These are phyloP conservation scores for Calosoma granatense DNA, from an alignment of 1,140 invertebrate genomes.

Conservation along the genomic window DNA sequence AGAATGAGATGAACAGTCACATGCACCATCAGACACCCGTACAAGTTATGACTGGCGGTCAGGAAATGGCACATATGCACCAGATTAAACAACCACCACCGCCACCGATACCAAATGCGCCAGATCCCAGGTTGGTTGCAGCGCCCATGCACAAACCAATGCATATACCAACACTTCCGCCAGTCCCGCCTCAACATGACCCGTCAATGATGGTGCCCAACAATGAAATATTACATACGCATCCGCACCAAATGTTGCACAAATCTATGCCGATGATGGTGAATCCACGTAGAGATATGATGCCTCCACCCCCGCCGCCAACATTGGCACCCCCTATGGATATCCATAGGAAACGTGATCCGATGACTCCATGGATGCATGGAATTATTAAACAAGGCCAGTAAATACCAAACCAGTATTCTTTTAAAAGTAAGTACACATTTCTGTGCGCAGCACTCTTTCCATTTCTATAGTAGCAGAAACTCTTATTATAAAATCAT, in stretches of 20 bases:
- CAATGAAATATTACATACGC: not conserved
- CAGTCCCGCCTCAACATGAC: constrained; percentile 5
- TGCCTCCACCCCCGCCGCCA: constrained; percentile 4
- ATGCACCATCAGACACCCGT: not conserved
- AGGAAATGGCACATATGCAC: not conserved
- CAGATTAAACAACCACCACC: not conserved
- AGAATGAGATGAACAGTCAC: not conserved
- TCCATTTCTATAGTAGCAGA: too few species aligned
- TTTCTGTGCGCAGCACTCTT: too few species aligned
- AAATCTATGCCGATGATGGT: constrained; percentile 16
- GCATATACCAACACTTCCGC: not conserved
- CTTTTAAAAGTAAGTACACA: not conserved
- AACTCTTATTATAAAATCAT: too few species aligned
- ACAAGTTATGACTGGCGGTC: not conserved
- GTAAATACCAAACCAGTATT: not conserved
- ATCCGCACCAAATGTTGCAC: not conserved
- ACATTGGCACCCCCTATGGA: constrained; percentile 6
- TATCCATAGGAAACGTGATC: constrained; percentile 10
- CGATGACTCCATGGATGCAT: constrained; percentile 11
- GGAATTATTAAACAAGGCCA: not conserved
- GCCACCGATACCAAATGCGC: not conserved
- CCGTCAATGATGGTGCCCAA: constrained; percentile 8
- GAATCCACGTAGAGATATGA: constrained; percentile 15
- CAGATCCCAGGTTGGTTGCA: not conserved
- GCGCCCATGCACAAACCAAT: constrained; percentile 13